Base-by-base conservation (phyloP, 2,113 vertebrate species). In the Litocranius walleri region DNA sequence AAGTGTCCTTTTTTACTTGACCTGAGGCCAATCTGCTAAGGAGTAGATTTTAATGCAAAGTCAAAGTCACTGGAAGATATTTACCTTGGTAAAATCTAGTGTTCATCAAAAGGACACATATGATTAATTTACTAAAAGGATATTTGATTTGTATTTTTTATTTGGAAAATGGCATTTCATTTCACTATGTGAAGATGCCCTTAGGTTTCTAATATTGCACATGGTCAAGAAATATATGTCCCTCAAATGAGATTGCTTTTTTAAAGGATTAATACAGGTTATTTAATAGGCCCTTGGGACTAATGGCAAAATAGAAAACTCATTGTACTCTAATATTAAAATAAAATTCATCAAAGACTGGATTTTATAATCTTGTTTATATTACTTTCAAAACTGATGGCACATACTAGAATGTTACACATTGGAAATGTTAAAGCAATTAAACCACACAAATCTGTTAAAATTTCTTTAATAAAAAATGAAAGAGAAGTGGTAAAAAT, bases 261-360 rank as follows among this genome's bases (percentile, higher is more conserved):
- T 59, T 21, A 77, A 95, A 97, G 36, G 25, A 94, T 86, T 91
- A 43, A 95, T 81, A 80, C 3, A 54, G 82, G 74, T 54, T 95
- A 89, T 78, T 96, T 52, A 57, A 80, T 54, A 96, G 86, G 40
- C 62, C 78, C 19, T 83, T 4, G 13, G 78, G 86, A 95, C 67
- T 95, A 64, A 93, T n/a, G 56, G 21, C 29, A 90, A 89, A 95
- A 93, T 11, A 85, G 23, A 90, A 92, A 83, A n/a, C 3, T 93
- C 89, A 91, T 0, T 96, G 52, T 40, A 91, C 21, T 80, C 15
- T 81, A 83, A 80, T 25, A 92, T 89, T 93, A 93, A 87, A 93
- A 91, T 64, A 56, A 85, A 95, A 95, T 90, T 93, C 33, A 88
- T 61, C 81, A 83, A 59, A 15, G 11, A n/a, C 43, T 54, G 52